A percentile compares a stretch with the other conserved stretches of the same genome.
Evolutionary conservation across 2,797 vertebrate species (phyloP).

Genomic region (Microtus obscurus): DNA sequence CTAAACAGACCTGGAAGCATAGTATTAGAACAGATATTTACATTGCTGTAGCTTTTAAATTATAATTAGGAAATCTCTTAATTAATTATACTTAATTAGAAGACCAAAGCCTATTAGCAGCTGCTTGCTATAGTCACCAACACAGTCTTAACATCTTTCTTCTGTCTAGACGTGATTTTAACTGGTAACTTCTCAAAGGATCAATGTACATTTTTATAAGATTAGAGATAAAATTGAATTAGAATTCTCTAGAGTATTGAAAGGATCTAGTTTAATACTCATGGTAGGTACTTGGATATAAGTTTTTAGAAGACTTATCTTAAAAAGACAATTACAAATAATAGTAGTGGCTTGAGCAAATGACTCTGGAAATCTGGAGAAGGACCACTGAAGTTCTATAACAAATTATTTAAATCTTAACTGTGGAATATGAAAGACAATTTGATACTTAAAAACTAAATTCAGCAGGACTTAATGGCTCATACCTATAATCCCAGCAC

Average conservation of each 20-base stretch:
- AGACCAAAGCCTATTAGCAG: neutral
- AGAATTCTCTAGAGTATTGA: conserved; percentile 26
- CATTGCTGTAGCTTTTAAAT: conserved; percentile 39
- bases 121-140: neutral
- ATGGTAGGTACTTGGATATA: neutral
- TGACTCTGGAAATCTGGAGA: conserved; percentile 43
- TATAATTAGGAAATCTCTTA: conserved; percentile 26
- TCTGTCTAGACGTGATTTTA: conserved; percentile 12
- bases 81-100: conserved; percentile 16
- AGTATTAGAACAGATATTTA: conserved; percentile 9
- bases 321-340: conserved; percentile 34
- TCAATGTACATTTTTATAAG: conserved; percentile 18
- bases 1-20: neutral
- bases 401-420: conserved; percentile 28
- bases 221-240: conserved; percentile 30
- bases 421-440: neutral
- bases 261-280: conserved; percentile 15
- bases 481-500: neutral
- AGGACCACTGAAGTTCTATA: conserved; percentile 10
- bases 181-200: conserved; percentile 14
- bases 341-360: neutral
- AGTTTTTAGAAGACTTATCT: conserved; percentile 23
- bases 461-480: neutral
- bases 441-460: conserved; percentile 45
- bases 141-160: conserved; percentile 1